Conservation (phyloP, 30 jellyfish, hydroid and myxozoan genomes). For the Sanderia malayensis region DNA sequence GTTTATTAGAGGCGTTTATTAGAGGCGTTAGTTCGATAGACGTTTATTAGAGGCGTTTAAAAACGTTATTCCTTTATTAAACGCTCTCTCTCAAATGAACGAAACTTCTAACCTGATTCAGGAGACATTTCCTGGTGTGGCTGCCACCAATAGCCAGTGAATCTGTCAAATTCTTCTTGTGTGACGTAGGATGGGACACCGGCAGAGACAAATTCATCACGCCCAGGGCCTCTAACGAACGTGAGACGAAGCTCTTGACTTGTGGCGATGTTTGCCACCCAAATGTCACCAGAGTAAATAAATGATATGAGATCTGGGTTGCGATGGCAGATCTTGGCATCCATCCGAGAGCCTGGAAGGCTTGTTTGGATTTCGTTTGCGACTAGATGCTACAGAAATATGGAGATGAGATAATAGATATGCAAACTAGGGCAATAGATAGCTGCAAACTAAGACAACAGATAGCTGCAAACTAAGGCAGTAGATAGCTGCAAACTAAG, state of each 20-base stretch:
- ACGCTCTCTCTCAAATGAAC: too few species aligned
- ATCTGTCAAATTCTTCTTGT: constrained; percentile 90
- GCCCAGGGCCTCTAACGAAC: constrained; percentile 69
- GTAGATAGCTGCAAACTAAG: too few species aligned
- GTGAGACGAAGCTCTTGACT: constrained; percentile 82
- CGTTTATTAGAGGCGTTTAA: too few species aligned
- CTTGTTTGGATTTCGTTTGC: constrained; percentile 58
- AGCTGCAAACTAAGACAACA: too few species aligned
- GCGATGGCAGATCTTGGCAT: constrained; percentile 82
- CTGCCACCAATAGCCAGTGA: constrained; percentile 96
- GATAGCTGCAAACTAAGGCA: too few species aligned
- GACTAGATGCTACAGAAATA: constrained; percentile 38
- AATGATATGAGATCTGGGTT: constrained; percentile 75
- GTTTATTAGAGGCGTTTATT: too few species aligned
- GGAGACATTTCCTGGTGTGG: constrained; percentile 59
- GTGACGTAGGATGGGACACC: constrained; percentile 90
- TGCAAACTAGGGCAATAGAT: too few species aligned
- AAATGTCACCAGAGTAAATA: constrained; percentile 71
- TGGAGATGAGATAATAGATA: neutral
- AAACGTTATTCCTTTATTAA: too few species aligned
- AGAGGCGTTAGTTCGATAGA: too few species aligned
- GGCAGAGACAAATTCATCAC: constrained; percentile 76
- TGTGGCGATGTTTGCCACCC: constrained; percentile 70
- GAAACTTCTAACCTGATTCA: too few species aligned
- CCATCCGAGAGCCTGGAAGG: constrained; percentile 78